These are phyloP conservation scores for Prionailurus bengalensis DNA, from an alignment of 2,113 vertebrate genomes.

Conservation along the genomic window DNA sequence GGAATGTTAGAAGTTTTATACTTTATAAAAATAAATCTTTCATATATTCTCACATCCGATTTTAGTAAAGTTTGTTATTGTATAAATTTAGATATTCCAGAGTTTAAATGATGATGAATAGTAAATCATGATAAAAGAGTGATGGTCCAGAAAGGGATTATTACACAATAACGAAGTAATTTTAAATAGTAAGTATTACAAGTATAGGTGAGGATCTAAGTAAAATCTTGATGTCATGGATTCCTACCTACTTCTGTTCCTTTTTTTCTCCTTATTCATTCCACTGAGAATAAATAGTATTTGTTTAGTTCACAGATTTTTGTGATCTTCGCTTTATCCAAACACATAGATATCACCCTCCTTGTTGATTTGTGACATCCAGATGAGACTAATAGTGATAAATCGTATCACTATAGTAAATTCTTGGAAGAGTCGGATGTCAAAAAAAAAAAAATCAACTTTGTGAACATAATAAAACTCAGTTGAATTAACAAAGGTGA, in stretches of 20 bases:
- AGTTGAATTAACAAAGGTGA: constrained; percentile 70
- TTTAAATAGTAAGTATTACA: neutral
- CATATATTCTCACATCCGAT: neutral
- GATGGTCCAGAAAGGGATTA: neutral
- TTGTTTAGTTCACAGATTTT: neutral
- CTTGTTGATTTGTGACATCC: neutral
- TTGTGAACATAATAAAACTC: constrained; percentile 60
- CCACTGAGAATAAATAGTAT: neutral
- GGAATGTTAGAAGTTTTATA: too few relatives aligned
- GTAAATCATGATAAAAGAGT: neutral
- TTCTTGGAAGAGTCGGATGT: constrained; percentile 45
- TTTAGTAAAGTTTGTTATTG: neutral
- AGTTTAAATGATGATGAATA: neutral
- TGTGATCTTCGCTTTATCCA: constrained; percentile 30
- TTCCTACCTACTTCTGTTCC: neutral
- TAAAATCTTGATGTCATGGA: neutral
- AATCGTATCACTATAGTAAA: constrained; percentile 1
- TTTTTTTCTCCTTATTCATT: neutral
- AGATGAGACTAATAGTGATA: constrained; percentile 17
- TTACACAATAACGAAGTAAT: neutral
- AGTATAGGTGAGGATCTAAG: neutral
- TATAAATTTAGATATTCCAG: neutral
- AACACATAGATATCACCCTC: neutral
- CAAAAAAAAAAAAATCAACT: constrained; percentile 61
- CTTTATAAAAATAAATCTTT: neutral